Conservation (phyloP, 2,888 invertebrate genomes). For the Taphrorychus bicolor region DNA sequence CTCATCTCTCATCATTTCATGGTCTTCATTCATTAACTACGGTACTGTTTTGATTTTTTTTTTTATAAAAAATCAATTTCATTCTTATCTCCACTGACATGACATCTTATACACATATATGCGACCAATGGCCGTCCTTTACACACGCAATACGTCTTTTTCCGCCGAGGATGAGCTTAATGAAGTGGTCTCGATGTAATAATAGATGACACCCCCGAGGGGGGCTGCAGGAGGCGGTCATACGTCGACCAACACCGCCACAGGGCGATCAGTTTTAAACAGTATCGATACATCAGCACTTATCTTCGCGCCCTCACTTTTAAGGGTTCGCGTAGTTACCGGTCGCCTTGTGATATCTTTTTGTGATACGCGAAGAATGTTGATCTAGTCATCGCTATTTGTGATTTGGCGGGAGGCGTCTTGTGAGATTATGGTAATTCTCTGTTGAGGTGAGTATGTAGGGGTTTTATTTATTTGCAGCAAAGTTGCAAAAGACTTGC, state of each 20-base stretch:
- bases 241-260: conserved; percentile 46
- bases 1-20: too few relatives aligned
- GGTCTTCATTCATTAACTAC: too few relatives aligned
- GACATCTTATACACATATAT: neutral
- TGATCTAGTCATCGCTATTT: neutral
- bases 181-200: conserved; percentile 49
- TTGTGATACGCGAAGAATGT: neutral
- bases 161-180: conserved; percentile 38
- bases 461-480: too few relatives aligned
- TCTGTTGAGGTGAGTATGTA: too few relatives aligned
- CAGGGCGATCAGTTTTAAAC: conserved; percentile 55
- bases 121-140: neutral
- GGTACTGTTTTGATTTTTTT: too few relatives aligned
- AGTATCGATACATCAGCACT: conserved; percentile 50
- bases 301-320: conserved; percentile 46
- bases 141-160: neutral
- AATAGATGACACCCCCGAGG: conserved; percentile 53
- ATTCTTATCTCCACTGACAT: too few relatives aligned
- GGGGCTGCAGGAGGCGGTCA: conserved; percentile 45
- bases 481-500: too few relatives aligned
- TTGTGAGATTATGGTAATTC: neutral
- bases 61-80: too few relatives aligned
- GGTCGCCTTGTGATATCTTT: neutral
- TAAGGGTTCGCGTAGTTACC: conserved; percentile 39
- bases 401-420: neutral